phyloP scores from a whole-genome alignment of 2,113 vertebrate genomes.

The Pitta sordida region DNA sequence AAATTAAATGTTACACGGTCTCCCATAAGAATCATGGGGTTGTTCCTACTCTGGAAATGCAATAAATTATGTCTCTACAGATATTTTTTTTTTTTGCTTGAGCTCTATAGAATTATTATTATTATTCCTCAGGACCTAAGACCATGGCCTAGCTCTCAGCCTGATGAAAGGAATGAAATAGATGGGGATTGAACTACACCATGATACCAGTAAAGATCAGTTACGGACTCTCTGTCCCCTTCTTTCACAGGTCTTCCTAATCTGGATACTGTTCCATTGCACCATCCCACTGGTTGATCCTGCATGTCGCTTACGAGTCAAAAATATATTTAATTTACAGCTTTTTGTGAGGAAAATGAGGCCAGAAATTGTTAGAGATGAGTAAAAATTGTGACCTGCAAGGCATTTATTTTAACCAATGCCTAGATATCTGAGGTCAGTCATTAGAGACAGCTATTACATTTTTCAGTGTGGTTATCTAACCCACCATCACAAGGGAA shows the following conservation, averaged over 20 bases:
- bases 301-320: neutral
- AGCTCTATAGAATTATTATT: neutral
- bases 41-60: neutral
- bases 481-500: neutral
- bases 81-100: neutral
- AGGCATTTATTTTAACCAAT: neutral
- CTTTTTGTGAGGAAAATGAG: neutral
- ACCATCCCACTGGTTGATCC: neutral
- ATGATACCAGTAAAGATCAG: neutral
- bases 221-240: neutral
- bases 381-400: neutral
- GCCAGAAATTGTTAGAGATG: neutral
- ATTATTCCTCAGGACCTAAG: neutral
- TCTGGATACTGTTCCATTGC: neutral
- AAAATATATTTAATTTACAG: neutral
- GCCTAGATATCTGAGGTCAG: neutral
- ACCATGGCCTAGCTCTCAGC: neutral
- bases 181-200: neutral
- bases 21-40: neutral
- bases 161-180: neutral
- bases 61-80: neutral
- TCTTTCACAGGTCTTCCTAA: neutral
- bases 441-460: neutral
- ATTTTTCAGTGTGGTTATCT: neutral
- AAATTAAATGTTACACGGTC: neutral